Evolutionary conservation across 2,888 invertebrate species (phyloP), one percentile per base, ranked within the genome.

Genomic region (Ernsta delagoae): DNA sequence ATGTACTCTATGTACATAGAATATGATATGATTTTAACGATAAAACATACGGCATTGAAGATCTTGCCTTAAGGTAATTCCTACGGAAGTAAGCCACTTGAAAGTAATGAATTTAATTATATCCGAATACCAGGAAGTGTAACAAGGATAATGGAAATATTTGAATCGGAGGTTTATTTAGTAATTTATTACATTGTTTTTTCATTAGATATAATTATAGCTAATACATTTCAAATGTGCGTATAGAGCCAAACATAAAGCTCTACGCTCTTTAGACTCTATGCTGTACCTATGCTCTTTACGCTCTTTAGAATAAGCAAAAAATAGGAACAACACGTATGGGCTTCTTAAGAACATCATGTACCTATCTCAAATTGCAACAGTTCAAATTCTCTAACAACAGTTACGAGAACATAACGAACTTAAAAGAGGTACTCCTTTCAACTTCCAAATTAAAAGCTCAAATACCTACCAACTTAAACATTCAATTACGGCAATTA

Each of bases 71-170:
- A 39, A 48, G 61, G 61, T 62, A 62, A 68, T 60, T 56, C 61
- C 56, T 56, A 39, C 67, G 67, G 67, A 68, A 68, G 48, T 68
- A 68, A 62, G 56, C 56, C 61, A 56, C 61, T 68, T 68, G 67
- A 62, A 68, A 62, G 61, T 48, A 62, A 62, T 68, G 61, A 68
- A 62, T 57, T 68, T 48, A 68, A 62, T 68, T 68, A 68, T 54
- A 60, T 62, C 60, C 61, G 31, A 36, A 56, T 62, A 39, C 39
- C 56, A 61, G 67, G 67, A 68, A 68, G 48, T 36, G 31, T 57
- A 68, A 62, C 64, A 61, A 62, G 67, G 43, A 12, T 57, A 56
- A 68, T 57, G 64, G 41, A 62, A 12, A 36, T 16, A 50, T 53
- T 43, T 66, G 16, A 34, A 5, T 24, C 24, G 24, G 24, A 24